Base-by-base conservation (phyloP, 2,888 invertebrate species). In the Ochlodes sylvanus region DNA sequence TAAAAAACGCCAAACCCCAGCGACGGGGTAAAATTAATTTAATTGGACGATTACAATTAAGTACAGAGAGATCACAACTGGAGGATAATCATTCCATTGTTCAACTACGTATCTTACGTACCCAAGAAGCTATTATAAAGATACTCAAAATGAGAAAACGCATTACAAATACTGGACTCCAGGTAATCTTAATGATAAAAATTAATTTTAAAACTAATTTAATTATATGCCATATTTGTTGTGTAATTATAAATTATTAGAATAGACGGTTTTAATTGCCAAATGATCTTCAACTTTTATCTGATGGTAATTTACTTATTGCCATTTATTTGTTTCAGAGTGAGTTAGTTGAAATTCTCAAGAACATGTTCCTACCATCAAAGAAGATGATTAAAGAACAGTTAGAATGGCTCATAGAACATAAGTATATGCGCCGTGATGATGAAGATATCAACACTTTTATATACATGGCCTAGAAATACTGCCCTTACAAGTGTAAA, bases 301-400 rank as follows among this genome's bases (percentile, higher is more conserved):
- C 27, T 27, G 27, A 27, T 27, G 27, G 5, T 27, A 27, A 27
- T 15, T 56, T 44, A 17, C n/a, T 7, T 17, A 47, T 21, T 17
- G 10, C n/a, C 2, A 1, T 54, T 17, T 55, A 75, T 67, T 89
- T 56, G 15, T 67, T 89, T 65, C 88, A 95, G 95, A 98, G 98
- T 68, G 99, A 99, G 94, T 94, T 99, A 69, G 97, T 99, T 17
- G 99, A 99, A 92, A 99, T 99, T 84, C 93, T 99, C 78, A 99
- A 99, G 93, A 99, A 99, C 86, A 99, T 99, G 99, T 99, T 99
- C 94, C 94, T 99, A 83, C 99, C 99, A 32, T 98, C 98, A 72
- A 99, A 99, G 90, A 99, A 99, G 92, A 98, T 99, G 97, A 99
- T 99, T 79, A 99, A 99, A 90, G 99, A 99, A 91, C 99, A 99